These are phyloP conservation scores for Hesperia comma DNA, from an alignment of 2,888 invertebrate species.

Conservation along the genomic window DNA sequence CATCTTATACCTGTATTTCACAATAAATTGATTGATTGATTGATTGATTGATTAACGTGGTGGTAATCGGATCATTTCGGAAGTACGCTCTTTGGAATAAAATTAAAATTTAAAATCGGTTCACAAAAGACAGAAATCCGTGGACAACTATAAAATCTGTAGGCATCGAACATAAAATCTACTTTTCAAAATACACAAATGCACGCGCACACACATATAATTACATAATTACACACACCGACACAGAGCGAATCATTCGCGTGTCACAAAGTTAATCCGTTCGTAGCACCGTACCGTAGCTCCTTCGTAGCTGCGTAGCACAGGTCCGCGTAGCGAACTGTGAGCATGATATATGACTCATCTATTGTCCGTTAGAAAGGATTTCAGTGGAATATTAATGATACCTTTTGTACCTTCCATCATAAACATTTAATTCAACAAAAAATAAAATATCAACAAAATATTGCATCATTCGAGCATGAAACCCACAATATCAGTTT, in stretches of 20 bases:
- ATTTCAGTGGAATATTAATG: slow-evolving; percentile 9
- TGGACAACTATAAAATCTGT: too few species aligned
- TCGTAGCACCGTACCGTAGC: not conserved
- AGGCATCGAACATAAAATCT: too few species aligned
- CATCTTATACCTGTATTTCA: too few species aligned
- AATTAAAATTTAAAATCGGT: too few species aligned
- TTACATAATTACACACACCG: not conserved
- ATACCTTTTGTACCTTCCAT: not conserved
- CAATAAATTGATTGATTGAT: too few species aligned
- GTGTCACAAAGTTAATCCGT: not conserved
- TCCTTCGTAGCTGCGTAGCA: slow-evolving; percentile 6
- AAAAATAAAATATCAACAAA: not conserved
- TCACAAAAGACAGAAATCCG: too few species aligned
- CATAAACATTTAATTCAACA: not conserved
- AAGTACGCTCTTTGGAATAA: too few species aligned
- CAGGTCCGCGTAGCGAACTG: not conserved
- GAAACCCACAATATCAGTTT: not conserved
- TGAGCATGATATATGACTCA: not conserved
- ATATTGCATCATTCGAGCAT: not conserved
- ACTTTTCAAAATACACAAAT: too few species aligned
- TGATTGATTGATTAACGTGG: too few species aligned
- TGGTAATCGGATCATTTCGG: too few species aligned
- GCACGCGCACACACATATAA: too few species aligned
- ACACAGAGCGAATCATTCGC: not conserved
- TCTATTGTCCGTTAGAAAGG: not conserved